Conservation (phyloP, 2,797 vertebrate species). For the Phoxinus dragarum region DNA sequence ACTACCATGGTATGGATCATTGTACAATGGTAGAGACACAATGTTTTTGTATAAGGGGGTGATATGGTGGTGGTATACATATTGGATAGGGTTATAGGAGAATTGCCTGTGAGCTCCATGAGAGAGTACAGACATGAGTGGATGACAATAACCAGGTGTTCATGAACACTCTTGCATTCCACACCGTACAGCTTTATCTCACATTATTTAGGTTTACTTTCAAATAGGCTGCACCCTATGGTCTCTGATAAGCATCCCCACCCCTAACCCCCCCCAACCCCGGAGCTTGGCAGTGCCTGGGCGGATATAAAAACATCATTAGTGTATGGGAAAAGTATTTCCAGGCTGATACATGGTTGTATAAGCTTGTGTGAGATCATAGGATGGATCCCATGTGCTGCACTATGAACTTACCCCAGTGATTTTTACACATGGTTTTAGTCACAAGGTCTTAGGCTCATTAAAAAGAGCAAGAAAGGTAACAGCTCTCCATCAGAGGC, state of each 20-base stretch:
- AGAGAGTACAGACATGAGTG: slow-evolving; percentile 1
- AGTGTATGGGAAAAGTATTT: slow-evolving; percentile 15
- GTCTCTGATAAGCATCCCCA: slow-evolving; percentile 23
- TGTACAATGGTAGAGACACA: background rate
- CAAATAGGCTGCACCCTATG: background rate
- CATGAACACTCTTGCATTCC: slow-evolving; percentile 2
- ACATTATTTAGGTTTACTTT: slow-evolving; percentile 20
- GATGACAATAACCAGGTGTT: slow-evolving; percentile 23
- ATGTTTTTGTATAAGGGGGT: background rate
- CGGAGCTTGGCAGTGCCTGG: slow-evolving; percentile 9
- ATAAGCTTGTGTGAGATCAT: slow-evolving; percentile 3
- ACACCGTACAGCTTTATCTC: slow-evolving; percentile 32
- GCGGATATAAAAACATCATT: slow-evolving; percentile 6
- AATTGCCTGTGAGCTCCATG: background rate
- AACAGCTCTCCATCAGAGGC: background rate
- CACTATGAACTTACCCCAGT: background rate
- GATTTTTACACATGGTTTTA: background rate
- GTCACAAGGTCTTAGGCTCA: background rate
- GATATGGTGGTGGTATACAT: background rate
- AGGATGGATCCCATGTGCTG: slow-evolving; percentile 1
- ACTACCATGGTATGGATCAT: background rate
- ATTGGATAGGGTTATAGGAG: background rate
- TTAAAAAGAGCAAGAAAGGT: background rate
- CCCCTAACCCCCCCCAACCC: background rate
- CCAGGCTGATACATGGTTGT: background rate